Base-by-base conservation (phyloP, 2,888 invertebrate genomes). In the Machimus atricapillus region DNA sequence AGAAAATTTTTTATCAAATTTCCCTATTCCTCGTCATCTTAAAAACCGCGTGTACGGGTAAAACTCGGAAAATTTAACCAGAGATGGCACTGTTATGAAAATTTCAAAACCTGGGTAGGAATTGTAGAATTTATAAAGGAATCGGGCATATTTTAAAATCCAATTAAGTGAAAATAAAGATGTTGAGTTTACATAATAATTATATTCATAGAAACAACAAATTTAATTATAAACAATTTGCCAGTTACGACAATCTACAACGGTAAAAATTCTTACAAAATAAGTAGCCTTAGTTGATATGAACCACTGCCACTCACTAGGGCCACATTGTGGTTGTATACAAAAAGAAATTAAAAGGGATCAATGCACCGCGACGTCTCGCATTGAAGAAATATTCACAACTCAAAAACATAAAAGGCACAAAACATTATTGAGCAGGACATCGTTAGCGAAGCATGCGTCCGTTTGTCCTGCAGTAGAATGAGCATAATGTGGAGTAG, bases 171-270 rank as follows among this genome's bases (percentile, higher is more conserved):
- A 66, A 66, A 66, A 66, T 8, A 12, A 2, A 9, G 3, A 23
- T 27, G 12, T 66, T 66, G 0, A 12, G 66, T 79, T 79, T 52
- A 52, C n/a, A 52, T 46, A 79, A 79, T 79, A 79, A 79, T 52
- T 79, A 52, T 79, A 79, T 79, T 79, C 31, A 52, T 79, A 79
- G 23, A 79, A 79, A 79, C 52, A 79, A 79, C 79, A 46, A 79
- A 79, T 79, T 79, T 31, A 79, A 79, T 46, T 46, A 79, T 79
- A 79, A 79, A 79, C 79, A 52, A 79, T 52, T 78, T 79, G n/a
- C n/a, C 52, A 52, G 43, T 40, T 23, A 12, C 9, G 78, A 78
- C n/a, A 78, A 52, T 52, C 46, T 79, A 79, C 79, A 79, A 79
- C 52, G 52, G 52, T 79, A 79, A 79, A 79, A 79, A 79, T 79